Evolutionary conservation across 2,888 invertebrate species (phyloP), one percentile per base, ranked within the genome.

Genomic region (Platynereis dumerilii): DNA sequence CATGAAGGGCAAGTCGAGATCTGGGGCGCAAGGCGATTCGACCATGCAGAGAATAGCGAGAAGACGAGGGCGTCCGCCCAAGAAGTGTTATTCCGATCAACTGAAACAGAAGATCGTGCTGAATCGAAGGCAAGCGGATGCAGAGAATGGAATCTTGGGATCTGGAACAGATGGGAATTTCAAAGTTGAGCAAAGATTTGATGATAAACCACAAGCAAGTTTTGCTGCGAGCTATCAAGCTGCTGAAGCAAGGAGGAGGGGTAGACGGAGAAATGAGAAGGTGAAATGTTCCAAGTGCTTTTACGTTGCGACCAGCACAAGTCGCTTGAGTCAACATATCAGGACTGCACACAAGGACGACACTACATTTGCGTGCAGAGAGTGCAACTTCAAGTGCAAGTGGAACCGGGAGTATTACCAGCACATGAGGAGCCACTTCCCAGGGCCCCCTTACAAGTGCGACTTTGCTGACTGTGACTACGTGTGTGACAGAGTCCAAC

Each of bases 401-500:
- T 65, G 60, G 64, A 67, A 64, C 56, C 54, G 64, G 12, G 59
- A 67, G 39, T 67, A 64, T 44, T 61, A 64, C 27, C 42, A 15
- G 17, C 64, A 64, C 29, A 60, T 68, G 65, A 68, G 60, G 55
- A 22, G 22, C 24, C 86, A 86, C 80, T 88, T 88, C 76, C 82
- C 85, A 57, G 89, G 89, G 22, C 88, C 89, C n/a, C 89, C 89
- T n/a, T 89, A 86, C 77, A 85, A 85, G 72, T 90, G 90, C 80
- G 88, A 89, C 73, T 58, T 69, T n/a, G 71, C 71, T 1, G 85
- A 84, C 61, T 90, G 90, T 86, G 83, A 81, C n/a, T 87, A 84
- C 71, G 78, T 77, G 1, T 81, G 84, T n/a, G 84, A 85, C 26
- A 82, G 84, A 52, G 85, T 90, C 64, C 87, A 88, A 29, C 85